phyloP scores from a whole-genome alignment of 1,140 invertebrate species.

The Zaprionus africanus region DNA sequence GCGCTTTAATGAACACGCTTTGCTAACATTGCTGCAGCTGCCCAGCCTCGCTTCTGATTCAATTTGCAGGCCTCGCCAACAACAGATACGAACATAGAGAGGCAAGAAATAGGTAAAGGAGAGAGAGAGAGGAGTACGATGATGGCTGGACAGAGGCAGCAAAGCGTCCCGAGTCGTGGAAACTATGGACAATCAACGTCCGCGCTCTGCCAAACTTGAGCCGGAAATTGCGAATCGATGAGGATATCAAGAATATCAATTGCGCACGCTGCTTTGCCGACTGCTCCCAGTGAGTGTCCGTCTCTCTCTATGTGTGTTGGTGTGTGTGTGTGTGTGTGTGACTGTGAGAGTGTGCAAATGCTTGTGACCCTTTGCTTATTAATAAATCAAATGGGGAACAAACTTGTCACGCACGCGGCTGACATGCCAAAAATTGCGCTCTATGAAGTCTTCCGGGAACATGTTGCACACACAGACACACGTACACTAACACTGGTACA shows the following conservation, averaged over 20 bases:
- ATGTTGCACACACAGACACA: conserved; percentile 36
- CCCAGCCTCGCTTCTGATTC: conserved; percentile 9
- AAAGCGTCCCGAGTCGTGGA: not conserved
- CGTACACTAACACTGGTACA: not conserved
- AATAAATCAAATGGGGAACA: conserved; percentile 72
- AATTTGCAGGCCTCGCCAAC: not conserved
- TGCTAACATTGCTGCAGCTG: conserved; percentile 29
- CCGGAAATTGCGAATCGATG: conserved; percentile 56
- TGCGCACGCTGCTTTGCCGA: conserved; percentile 30
- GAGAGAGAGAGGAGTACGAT: not conserved
- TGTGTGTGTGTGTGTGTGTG: conserved; percentile 8
- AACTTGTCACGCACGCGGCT: conserved; percentile 67
- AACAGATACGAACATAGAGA: not conserved
- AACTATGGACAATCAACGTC: not conserved
- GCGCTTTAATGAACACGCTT: conserved; percentile 23
- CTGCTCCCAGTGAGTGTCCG: not conserved
- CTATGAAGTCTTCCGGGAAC: conserved; percentile 56
- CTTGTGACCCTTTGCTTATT: conserved; percentile 63
- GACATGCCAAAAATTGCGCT: conserved; percentile 55
- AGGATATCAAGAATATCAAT: conserved; percentile 69
- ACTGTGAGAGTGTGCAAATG: conserved; percentile 16
- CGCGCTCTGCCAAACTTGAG: conserved; percentile 4
- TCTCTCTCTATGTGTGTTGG: conserved; percentile 10
- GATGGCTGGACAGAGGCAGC: not conserved
- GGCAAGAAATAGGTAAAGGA: not conserved